Evolutionary conservation across 2,113 vertebrate genomes (phyloP).

Genomic region (Ameiurus melas): DNA sequence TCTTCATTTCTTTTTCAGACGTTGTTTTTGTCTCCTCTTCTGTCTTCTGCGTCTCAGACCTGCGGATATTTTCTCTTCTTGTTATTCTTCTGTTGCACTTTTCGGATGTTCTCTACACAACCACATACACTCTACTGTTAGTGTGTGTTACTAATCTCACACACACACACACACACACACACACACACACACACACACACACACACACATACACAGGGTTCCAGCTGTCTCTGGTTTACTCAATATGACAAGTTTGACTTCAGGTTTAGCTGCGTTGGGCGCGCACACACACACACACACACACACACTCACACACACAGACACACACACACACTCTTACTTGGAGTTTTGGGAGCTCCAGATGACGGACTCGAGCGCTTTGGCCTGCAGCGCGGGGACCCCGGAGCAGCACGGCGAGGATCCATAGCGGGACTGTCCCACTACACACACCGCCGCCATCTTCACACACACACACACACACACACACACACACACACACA

Average conservation of each 20-base stretch:
- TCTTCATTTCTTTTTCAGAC: not conserved
- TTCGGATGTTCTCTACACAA: not conserved
- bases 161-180: no score
- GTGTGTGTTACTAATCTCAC: no score
- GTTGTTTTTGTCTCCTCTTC: not conserved
- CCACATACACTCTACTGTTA: conserved; percentile 18
- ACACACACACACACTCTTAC: conserved; percentile 53
- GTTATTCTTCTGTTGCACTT: not conserved
- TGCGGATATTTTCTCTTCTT: not conserved
- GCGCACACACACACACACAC: not conserved
- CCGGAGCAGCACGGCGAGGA: conserved; percentile 56
- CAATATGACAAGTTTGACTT: not conserved
- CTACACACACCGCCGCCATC: conserved; percentile 53
- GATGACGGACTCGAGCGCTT: conserved; percentile 59
- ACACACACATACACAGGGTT: conserved; percentile 36
- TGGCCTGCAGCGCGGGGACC: conserved; percentile 53
- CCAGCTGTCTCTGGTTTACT: not conserved
- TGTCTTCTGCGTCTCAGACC: not conserved
- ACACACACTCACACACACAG: no score
- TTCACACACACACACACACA: conserved; percentile 31
- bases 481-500: not conserved
- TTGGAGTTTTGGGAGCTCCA: conserved; percentile 60
- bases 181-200: not conserved
- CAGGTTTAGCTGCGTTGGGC: not conserved
- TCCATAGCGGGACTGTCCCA: conserved; percentile 58